Conservation (phyloP, 2,888 invertebrate species). For the Mamestra brassicae region DNA sequence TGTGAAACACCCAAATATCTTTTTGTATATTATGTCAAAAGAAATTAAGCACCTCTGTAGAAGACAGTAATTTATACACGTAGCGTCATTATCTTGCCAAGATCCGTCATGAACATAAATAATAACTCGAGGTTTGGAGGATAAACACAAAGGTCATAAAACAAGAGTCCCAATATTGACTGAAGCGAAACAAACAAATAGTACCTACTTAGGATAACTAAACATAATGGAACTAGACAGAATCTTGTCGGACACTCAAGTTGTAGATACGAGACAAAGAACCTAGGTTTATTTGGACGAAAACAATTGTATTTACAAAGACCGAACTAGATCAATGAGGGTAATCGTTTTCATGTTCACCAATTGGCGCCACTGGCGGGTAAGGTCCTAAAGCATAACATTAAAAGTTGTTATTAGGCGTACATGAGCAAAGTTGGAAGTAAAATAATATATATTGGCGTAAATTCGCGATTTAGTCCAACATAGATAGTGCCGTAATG, state of each 20-base stretch:
- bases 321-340: constrained; percentile 25
- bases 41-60: not conserved
- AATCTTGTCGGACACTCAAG: constrained; percentile 28
- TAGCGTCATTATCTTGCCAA: not conserved
- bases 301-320: constrained; percentile 28
- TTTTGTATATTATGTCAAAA: not conserved
- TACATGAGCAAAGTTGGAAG: too few relatives aligned
- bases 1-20: not conserved
- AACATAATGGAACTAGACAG: constrained; percentile 19
- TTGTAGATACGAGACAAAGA: constrained; percentile 9
- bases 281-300: constrained; percentile 20
- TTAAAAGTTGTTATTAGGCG: too few relatives aligned
- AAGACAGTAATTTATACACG: not conserved
- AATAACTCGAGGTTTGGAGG: not conserved
- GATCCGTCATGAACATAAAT: not conserved
- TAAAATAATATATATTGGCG: too few relatives aligned
- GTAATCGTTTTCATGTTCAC: too few relatives aligned
- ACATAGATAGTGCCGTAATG: too few relatives aligned
- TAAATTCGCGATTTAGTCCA: too few relatives aligned
- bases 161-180: not conserved
- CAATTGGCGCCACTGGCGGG: too few relatives aligned
- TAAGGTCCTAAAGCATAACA: too few relatives aligned
- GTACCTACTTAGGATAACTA: not conserved
- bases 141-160: constrained; percentile 7
- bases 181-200: constrained; percentile 23